Base-by-base conservation (phyloP, 1,140 invertebrate species). In the Platyura marginata region DNA sequence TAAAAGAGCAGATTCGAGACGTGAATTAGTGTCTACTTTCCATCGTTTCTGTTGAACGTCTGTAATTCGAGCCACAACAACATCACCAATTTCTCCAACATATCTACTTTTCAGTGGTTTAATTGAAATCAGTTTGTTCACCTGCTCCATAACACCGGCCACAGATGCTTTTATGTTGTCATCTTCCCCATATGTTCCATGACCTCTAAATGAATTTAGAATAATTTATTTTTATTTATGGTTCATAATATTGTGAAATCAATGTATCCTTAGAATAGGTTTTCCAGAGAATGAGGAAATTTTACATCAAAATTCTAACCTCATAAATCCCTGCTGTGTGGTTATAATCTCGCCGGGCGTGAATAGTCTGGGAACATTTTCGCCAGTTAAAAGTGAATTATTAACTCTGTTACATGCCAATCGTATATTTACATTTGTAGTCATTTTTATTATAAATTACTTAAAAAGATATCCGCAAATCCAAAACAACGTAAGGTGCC, bases 11-110 rank as follows among this genome's bases (percentile, higher is more conserved):
- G 92, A 86, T 63, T 97, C 86, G 15, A 96, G 60, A 51, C 89
- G 76, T 0, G 89, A 79, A 65, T 91, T 91, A 2, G 85, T 90
- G 52, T 98, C 91, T 21, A 98, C 85, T 68, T 89, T 90, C 93
- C 93, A 98, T 50, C 89, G 67, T 56, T 83, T 86, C 50, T 91
- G 81, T 57, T 85, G 81, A 1, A 91, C 81, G 62, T 96, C 90
- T 0, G 83, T 76, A 15, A 98, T 84, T 44, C 95, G 69, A 1
- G 92, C 95, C 33, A 99, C 82, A 29, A 98, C 75, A 15, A 98
- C 89, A 68, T 99, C 95, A 1, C 95, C 95, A 44, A 98, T 85
- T 66, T 97, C 92, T 8, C 94, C 93, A 55, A 82, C 79, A 56
- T 89, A 90, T 21, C 83, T 70, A 52, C 81, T 83, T 61, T 95